phyloP scores from a whole-genome alignment of 1,140 invertebrate genomes.

The Popillia japonica region DNA sequence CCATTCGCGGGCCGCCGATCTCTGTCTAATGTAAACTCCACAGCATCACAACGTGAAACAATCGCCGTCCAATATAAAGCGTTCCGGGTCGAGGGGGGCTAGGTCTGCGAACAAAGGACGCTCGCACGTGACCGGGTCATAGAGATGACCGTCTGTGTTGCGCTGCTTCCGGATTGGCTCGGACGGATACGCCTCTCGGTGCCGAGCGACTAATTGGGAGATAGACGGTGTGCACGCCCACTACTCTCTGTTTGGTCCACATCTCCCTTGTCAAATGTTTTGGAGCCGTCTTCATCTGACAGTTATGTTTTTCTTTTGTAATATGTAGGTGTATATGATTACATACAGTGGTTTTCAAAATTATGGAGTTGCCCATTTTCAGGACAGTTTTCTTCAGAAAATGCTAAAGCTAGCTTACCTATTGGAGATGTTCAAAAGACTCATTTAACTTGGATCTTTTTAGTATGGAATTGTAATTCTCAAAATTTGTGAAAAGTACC shows the following conservation, averaged over 20 bases:
- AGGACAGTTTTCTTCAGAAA: too few species aligned
- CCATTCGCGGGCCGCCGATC: background rate
- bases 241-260: conserved; percentile 38
- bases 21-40: background rate
- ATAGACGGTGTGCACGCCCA: conserved; percentile 15
- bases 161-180: conserved; percentile 33
- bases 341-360: too few species aligned
- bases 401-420: too few species aligned
- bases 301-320: background rate
- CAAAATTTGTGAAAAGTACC: too few species aligned
- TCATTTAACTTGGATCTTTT: too few species aligned
- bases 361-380: too few species aligned
- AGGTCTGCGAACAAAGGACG: conserved; percentile 23
- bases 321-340: background rate
- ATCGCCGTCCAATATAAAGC: background rate
- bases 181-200: conserved; percentile 31
- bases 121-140: conserved; percentile 28
- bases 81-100: background rate
- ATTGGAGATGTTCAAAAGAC: too few species aligned
- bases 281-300: background rate
- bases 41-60: conserved; percentile 1
- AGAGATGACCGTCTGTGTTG: conserved; percentile 31
- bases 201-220: conserved; percentile 33
- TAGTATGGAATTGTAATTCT: too few species aligned
- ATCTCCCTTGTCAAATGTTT: conserved; percentile 10